Evolutionary conservation across 2,888 invertebrate species (phyloP).

Genomic region (Drosophila formosana): DNA sequence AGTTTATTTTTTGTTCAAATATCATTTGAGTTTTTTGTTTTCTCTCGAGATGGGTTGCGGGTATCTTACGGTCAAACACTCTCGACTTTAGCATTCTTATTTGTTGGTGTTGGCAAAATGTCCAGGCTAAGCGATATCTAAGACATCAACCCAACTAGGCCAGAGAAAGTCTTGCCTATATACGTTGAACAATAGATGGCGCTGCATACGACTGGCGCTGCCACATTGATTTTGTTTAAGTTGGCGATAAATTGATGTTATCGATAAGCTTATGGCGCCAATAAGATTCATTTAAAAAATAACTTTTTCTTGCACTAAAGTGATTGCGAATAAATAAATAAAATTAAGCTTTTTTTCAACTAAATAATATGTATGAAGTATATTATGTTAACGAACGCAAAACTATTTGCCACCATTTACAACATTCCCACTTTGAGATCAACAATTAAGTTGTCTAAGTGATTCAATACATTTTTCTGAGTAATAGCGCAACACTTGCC

Average conservation of each 20-base stretch:
- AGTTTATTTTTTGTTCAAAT: too few relatives aligned
- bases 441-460: constrained; percentile 17
- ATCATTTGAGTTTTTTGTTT: too few relatives aligned
- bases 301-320: neutral
- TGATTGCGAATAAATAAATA: neutral
- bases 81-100: too few relatives aligned
- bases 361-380: neutral
- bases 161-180: neutral
- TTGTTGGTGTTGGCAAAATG: neutral
- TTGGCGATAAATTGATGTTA: constrained; percentile 15
- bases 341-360: neutral
- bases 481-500: constrained; percentile 16
- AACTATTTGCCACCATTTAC: neutral
- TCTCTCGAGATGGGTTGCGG: too few relatives aligned
- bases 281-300: neutral
- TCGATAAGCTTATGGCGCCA: constrained; percentile 6
- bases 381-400: neutral
- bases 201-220: constrained; percentile 25
- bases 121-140: neutral
- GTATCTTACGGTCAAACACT: too few relatives aligned
- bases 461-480: constrained; percentile 1
- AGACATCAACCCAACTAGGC: neutral
- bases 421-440: neutral
- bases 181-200: constrained; percentile 13
- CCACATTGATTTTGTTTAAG: neutral